phyloP scores from a whole-genome alignment of 2,797 vertebrate genomes.

The Enteromius unitaeniatus region DNA sequence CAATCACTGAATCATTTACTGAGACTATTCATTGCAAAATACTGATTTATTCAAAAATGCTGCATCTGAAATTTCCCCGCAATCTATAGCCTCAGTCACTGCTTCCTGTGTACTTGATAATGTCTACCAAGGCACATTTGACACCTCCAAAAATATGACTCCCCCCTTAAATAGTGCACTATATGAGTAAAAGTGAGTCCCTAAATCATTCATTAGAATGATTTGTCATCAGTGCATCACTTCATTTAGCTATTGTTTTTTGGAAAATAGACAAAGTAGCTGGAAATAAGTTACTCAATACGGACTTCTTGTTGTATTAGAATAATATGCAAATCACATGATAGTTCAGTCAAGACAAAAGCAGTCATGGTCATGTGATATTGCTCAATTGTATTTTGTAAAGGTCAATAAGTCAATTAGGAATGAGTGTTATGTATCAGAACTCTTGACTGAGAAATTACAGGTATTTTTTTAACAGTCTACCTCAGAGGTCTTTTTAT shows the following conservation, averaged over 20 bases:
- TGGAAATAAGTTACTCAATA: neutral
- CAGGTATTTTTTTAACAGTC: neutral
- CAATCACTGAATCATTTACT: neutral
- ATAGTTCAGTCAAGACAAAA: neutral
- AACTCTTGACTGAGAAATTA: neutral
- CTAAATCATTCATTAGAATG: neutral
- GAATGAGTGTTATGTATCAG: neutral
- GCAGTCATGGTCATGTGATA: neutral
- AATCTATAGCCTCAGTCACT: neutral
- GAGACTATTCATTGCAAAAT: neutral
- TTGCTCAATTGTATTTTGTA: neutral
- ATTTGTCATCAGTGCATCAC: too few relatives aligned
- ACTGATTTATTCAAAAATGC: neutral
- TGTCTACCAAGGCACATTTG: neutral
- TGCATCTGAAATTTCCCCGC: neutral
- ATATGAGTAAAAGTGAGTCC: neutral
- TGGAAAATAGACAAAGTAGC: neutral
- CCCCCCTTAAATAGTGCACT: neutral
- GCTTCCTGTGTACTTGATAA: neutral
- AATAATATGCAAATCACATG: neutral
- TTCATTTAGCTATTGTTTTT: neutral
- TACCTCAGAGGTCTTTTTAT: neutral
- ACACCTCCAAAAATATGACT: neutral
- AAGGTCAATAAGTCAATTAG: neutral
- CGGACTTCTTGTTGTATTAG: neutral